These are phyloP conservation scores for Drosophila borborema DNA, from an alignment of 2,888 invertebrate species.

Conservation along the genomic window DNA sequence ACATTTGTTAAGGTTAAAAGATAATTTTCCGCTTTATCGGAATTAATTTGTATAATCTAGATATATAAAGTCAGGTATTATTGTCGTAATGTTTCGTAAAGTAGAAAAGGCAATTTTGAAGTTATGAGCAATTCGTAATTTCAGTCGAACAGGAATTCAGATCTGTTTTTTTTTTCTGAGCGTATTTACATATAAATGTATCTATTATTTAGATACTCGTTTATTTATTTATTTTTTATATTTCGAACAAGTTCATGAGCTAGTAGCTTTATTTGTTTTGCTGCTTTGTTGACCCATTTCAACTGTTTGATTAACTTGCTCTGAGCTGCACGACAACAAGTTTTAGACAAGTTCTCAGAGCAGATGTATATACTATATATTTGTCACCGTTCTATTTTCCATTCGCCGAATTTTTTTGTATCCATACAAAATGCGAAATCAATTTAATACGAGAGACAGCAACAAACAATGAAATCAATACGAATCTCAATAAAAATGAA, in stretches of 20 bases:
- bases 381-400: slow-evolving; percentile 6
- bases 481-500: slow-evolving; percentile 28
- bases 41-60: too few relatives aligned
- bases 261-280: slow-evolving; percentile 39
- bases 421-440: slow-evolving; percentile 5
- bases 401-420: slow-evolving; percentile 12
- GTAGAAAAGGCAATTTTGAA: neutral
- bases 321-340: slow-evolving; percentile 28
- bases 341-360: slow-evolving; percentile 10
- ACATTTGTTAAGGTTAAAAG: neutral
- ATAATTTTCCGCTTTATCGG: neutral
- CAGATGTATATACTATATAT: neutral
- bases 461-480: slow-evolving; percentile 31
- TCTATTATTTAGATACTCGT: slow-evolving; percentile 1
- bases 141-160: slow-evolving; percentile 4
- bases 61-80: neutral
- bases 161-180: neutral
- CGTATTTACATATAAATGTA: slow-evolving; percentile 9
- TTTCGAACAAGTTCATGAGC: slow-evolving; percentile 19
- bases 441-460: slow-evolving; percentile 2
- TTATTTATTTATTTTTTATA: neutral
- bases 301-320: slow-evolving; percentile 65
- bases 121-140: neutral
- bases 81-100: neutral
- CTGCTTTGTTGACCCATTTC: slow-evolving; percentile 64